These are phyloP conservation scores for Prolemur simus DNA, from an alignment of 2,113 vertebrate species.

Conservation along the genomic window DNA sequence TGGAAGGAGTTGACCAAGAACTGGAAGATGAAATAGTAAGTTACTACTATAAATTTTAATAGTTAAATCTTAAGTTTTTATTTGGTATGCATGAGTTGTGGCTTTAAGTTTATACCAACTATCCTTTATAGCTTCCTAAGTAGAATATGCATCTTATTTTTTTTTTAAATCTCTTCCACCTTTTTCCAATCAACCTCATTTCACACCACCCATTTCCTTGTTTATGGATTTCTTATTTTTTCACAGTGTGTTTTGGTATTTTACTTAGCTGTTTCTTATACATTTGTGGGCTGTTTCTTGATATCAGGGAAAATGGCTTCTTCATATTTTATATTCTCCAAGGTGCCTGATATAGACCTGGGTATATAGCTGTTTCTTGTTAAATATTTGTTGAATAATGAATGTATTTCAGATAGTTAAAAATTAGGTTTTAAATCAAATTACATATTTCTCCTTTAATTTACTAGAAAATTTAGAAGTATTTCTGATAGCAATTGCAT, in stretches of 20 bases:
- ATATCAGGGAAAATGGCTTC: not conserved
- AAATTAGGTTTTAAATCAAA: not conserved
- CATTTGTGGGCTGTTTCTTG: not conserved
- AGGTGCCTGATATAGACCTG: not conserved
- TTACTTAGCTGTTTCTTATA: not conserved
- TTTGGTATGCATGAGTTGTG: not conserved
- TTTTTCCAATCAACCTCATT: not conserved
- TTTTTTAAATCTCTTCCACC: not conserved
- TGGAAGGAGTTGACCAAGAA: slow-evolving; percentile 82
- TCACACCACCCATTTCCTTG: not conserved
- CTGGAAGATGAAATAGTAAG: slow-evolving; percentile 88
- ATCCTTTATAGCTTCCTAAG: not conserved
- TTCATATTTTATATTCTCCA: not conserved
- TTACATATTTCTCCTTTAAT: not conserved
- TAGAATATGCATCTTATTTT: not conserved
- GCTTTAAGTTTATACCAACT: not conserved
- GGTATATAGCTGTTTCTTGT: not conserved
- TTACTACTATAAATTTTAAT: slow-evolving; percentile 12
- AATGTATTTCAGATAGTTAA: not conserved
- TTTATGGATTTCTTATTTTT: not conserved
- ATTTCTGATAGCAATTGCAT: not conserved
- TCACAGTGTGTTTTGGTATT: not conserved
- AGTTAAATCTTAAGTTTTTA: not conserved
- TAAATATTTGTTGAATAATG: not conserved
- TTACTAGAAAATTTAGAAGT: not conserved